A percentile compares a stretch with the other conserved stretches of the same genome.
These are phyloP conservation scores for Auanema sp. DNA, from an alignment of 2,888 invertebrate species.

Conservation along the genomic window DNA sequence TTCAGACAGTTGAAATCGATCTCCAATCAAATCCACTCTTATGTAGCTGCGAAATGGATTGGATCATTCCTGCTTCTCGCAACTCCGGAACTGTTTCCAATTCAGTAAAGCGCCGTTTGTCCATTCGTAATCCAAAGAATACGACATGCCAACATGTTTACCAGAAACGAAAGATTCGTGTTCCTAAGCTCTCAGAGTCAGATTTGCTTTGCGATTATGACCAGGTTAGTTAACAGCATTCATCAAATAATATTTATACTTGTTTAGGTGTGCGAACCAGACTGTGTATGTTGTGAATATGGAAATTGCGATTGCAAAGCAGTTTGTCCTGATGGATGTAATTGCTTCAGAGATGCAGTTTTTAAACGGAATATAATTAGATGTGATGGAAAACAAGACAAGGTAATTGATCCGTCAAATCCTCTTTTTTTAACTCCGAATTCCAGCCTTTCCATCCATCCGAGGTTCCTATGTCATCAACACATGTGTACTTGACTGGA, in stretches of 20 bases:
- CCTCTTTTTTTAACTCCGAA: background rate
- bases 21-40: conserved; percentile 78
- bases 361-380: conserved; percentile 72
- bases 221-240: background rate
- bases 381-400: conserved; percentile 21
- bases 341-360: conserved; percentile 84
- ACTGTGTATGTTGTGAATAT: conserved; percentile 87
- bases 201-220: background rate
- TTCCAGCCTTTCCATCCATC: conserved; percentile 72
- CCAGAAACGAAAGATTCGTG: conserved; percentile 1
- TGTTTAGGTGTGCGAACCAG: conserved; percentile 76
- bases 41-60: conserved; percentile 88
- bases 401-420: background rate
- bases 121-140: background rate
- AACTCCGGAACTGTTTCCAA: background rate
- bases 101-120: background rate
- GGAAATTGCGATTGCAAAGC: conserved; percentile 90
- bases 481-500: conserved; percentile 83
- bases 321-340: conserved; percentile 84
- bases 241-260: conserved; percentile 70
- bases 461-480: conserved; percentile 86
- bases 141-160: conserved; percentile 1
- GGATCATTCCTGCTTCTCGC: conserved; percentile 71
- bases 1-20: conserved; percentile 33
- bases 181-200: background rate